Conservation (phyloP, 2,888 invertebrate species). For the Drosophila histrio region DNA sequence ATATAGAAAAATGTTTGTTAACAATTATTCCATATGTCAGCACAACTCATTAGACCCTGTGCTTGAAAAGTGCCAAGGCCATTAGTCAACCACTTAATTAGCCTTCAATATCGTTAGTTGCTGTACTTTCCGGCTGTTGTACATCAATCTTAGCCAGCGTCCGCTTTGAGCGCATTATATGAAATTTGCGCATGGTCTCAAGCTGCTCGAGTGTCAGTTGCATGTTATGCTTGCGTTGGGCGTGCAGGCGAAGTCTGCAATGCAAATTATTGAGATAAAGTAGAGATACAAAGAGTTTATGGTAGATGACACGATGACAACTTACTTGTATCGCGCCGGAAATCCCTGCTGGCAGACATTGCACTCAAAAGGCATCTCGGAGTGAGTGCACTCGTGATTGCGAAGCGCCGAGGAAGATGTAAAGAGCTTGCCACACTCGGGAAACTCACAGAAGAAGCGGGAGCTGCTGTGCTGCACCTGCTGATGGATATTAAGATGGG, state of each 20-base stretch:
- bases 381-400: conserved; percentile 71
- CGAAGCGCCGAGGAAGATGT: conserved; percentile 72
- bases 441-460: conserved; percentile 66
- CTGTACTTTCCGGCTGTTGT: background rate
- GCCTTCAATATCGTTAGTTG: background rate
- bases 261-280: background rate
- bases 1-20: too few species aligned
- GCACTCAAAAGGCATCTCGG: conserved; percentile 76
- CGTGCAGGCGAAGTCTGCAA: conserved; percentile 63
- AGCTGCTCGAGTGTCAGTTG: conserved; percentile 58
- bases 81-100: background rate
- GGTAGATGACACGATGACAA: background rate
- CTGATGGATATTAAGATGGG: conserved; percentile 69
- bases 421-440: conserved; percentile 67
- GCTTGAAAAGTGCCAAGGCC: too few species aligned
- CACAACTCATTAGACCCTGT: too few species aligned
- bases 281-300: background rate
- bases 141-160: conserved; percentile 18
- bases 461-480: conserved; percentile 67
- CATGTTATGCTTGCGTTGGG: conserved; percentile 62
- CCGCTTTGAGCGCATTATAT: conserved; percentile 61
- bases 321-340: conserved; percentile 72
- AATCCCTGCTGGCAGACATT: conserved; percentile 63
- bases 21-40: too few species aligned
- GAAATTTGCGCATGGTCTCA: conserved; percentile 72